Base-by-base conservation (phyloP, 2,888 invertebrate genomes). In the Amorpha juglandis region DNA sequence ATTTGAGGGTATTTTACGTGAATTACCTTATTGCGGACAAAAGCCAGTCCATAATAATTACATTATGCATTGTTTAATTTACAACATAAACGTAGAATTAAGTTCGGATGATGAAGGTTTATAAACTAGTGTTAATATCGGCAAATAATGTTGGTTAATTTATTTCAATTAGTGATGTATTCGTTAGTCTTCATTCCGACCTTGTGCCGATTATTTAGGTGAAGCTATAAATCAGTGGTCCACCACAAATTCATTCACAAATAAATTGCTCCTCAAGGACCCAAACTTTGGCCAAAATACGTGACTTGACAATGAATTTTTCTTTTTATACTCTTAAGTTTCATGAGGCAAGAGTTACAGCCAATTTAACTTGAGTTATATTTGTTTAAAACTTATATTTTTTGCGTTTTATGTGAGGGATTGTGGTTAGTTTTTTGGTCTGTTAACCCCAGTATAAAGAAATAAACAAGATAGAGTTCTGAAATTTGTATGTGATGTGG, bases 151-250 rank as follows among this genome's bases (percentile, higher is more conserved):
- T n/a, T 12, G 63, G 11, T 19, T 42, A 58, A 58, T 58, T 58
- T 42, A 58, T 58, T 58, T 58, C 58, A 58, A 58, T 58, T 58
- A 58, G 42, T 38, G 58, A 58, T 58, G 42, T 12, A 58, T 58
- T 33, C 33, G 47, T 47, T 16, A 48, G 47, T 27, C 27, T 48
- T 63, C 47, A 47, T 33, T 63, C 51, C 50, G 38, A n/a, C 21
- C 52, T 38, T 27, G 47, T 19, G 16, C 9, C n/a, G 42, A 63
- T 47, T 63, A 47, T 63, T 63, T 50, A 21, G 62, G 51, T 62
- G 8, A 42, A 48, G 69, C 71, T 70, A 75, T 74, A 77, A 77
- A 74, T 77, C 74, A 70, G 72, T 48, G 70, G 73, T 64, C 69
- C 72, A 64, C 69, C 69, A 70, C 66, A 45, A 62, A 66, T 66